Percentiles rank a stretch among this genome's conserved stretches.
These are phyloP conservation scores for Enteromius argenteus DNA, from an alignment of 2,797 vertebrate species.

Conservation along the genomic window DNA sequence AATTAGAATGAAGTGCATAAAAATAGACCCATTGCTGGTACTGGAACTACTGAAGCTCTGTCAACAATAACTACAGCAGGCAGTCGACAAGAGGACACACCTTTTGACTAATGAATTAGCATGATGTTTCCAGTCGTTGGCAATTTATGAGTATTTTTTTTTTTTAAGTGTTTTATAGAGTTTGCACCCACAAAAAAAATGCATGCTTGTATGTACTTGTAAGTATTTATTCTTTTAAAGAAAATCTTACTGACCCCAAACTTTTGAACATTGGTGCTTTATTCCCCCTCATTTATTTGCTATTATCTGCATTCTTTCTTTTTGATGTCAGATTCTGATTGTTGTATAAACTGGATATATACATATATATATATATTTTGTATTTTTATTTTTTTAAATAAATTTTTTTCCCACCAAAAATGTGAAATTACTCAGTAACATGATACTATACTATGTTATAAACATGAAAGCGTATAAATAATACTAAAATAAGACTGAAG, in stretches of 20 bases:
- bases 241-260: background rate
- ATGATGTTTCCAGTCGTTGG: background rate
- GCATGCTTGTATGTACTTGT: too few relatives aligned
- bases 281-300: background rate
- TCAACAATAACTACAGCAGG: background rate
- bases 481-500: background rate
- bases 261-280: too few relatives aligned
- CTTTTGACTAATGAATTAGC: background rate
- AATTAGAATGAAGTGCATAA: background rate
- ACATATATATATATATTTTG: too few relatives aligned
- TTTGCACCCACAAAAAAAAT: background rate
- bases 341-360: background rate
- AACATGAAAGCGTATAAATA: background rate
- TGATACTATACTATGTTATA: background rate
- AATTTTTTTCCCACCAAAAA: background rate
- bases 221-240: too few relatives aligned
- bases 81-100: background rate
- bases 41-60: background rate
- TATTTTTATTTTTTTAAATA: rapidly evolving
- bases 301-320: background rate
- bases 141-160: background rate
- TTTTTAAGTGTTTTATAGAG: background rate
- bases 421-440: background rate
- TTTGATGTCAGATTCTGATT: background rate
- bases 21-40: background rate